A percentile compares a stretch with the other conserved stretches of the same genome.
Evolutionary conservation across 2,888 invertebrate genomes (phyloP).

Genomic region (Leptura quadrifasciata): DNA sequence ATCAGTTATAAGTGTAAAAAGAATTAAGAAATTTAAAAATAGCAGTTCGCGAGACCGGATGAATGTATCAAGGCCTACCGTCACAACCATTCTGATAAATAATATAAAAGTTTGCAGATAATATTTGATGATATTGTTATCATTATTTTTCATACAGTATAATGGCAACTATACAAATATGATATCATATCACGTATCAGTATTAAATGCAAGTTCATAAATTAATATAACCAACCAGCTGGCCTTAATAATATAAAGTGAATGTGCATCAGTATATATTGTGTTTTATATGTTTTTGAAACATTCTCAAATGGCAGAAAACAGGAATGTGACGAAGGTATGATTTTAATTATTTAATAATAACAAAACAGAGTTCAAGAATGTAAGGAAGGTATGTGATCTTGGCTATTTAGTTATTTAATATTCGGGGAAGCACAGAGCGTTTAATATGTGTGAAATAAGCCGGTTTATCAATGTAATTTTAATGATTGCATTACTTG

Average conservation of each 20-base stretch:
- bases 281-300: neutral
- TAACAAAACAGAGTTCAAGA: too few relatives aligned
- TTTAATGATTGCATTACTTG: too few relatives aligned
- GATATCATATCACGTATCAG: too few relatives aligned
- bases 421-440: neutral
- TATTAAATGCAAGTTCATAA: neutral
- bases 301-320: neutral
- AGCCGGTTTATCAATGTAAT: too few relatives aligned
- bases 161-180: neutral
- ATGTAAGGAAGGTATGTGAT: too few relatives aligned
- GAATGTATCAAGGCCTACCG: neutral
- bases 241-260: neutral
- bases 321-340: neutral
- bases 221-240: neutral
- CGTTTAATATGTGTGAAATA: too few relatives aligned
- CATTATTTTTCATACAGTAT: neutral
- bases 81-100: neutral
- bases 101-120: neutral
- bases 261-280: neutral
- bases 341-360: neutral
- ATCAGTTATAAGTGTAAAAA: too few relatives aligned
- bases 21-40: too few relatives aligned
- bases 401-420: neutral
- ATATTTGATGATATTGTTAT: neutral
- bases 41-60: neutral